Evolutionary conservation across 2,797 vertebrate species (phyloP).

Genomic region (Oreochromis grahami): DNA sequence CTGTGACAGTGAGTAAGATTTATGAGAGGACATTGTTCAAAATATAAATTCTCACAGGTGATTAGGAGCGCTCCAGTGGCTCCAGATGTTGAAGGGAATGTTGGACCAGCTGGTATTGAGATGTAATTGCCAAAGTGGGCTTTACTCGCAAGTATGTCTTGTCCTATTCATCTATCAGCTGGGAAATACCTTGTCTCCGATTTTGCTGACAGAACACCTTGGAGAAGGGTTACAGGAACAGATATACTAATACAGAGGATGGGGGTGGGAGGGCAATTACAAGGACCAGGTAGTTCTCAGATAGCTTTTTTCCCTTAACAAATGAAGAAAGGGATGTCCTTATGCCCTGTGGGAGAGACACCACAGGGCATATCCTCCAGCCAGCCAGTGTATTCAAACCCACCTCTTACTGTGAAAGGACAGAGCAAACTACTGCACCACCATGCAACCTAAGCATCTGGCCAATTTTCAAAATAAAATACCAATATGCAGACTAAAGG

Average conservation of each 20-base stretch:
- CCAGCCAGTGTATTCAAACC: background rate
- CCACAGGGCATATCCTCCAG: background rate
- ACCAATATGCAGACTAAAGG: background rate
- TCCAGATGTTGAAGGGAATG: slow-evolving; percentile 45
- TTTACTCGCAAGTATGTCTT: background rate
- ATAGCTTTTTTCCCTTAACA: background rate
- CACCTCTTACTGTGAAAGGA: background rate
- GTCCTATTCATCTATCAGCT: background rate
- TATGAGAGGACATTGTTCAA: slow-evolving; percentile 8
- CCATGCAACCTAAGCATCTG: background rate
- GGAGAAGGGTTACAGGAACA: background rate
- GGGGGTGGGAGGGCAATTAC: background rate
- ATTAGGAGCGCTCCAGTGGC: slow-evolving; percentile 10
- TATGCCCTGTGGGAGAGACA: background rate
- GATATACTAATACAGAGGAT: background rate
- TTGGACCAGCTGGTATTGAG: slow-evolving; percentile 39
- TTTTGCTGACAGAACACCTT: slow-evolving; percentile 1
- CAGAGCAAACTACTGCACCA: background rate
- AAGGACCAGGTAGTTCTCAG: background rate
- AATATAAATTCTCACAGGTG: slow-evolving; percentile 19
- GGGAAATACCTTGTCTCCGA: background rate
- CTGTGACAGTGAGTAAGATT: slow-evolving; percentile 14
- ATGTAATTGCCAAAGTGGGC: slow-evolving; percentile 6
- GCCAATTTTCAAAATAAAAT: background rate
- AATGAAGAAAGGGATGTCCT: background rate